Percentiles rank a stretch among this genome's conserved stretches.
These are phyloP conservation scores for Nyctibius bracteatus DNA, from an alignment of 2,113 vertebrate species.

Conservation along the genomic window DNA sequence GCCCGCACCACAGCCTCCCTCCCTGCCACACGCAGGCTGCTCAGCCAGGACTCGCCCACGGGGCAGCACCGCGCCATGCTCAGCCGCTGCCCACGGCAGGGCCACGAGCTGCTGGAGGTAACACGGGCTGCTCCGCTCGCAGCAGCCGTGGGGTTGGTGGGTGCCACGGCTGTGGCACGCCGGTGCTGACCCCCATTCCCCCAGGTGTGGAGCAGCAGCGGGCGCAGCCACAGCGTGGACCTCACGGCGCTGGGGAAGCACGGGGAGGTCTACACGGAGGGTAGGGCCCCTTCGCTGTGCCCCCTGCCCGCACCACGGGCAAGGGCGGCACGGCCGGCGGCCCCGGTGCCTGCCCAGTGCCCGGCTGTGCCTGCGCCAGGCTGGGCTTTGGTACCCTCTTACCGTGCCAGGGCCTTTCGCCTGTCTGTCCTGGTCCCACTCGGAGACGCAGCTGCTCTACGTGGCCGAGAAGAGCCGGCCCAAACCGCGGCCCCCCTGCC, in stretches of 20 bases:
- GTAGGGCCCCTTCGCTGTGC: constrained; percentile 46
- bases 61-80: constrained; percentile 25
- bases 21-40: constrained; percentile 68
- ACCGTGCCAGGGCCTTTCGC: constrained; percentile 85
- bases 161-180: accelerated
- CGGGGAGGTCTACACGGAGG: constrained; percentile 88
- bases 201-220: constrained; percentile 88
- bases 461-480: constrained; percentile 89
- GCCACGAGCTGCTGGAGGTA: constrained; percentile 87
- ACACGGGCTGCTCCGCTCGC: accelerated
- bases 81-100: constrained; percentile 77
- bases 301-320: accelerated
- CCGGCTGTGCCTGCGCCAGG: background rate
- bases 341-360: background rate
- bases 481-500: constrained; percentile 81
- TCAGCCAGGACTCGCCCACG: constrained; percentile 87
- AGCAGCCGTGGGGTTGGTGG: accelerated
- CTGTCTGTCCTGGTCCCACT: constrained; percentile 92
- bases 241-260: constrained; percentile 89
- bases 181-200: background rate
- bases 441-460: constrained; percentile 88
- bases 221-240: constrained; percentile 84
- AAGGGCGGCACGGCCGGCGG: accelerated
- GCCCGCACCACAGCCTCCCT: background rate
- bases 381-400: background rate